Evolutionary conservation across 2,797 vertebrate species (phyloP), one percentile per base, ranked within the genome.

Genomic region (Tapirus indicus): DNA sequence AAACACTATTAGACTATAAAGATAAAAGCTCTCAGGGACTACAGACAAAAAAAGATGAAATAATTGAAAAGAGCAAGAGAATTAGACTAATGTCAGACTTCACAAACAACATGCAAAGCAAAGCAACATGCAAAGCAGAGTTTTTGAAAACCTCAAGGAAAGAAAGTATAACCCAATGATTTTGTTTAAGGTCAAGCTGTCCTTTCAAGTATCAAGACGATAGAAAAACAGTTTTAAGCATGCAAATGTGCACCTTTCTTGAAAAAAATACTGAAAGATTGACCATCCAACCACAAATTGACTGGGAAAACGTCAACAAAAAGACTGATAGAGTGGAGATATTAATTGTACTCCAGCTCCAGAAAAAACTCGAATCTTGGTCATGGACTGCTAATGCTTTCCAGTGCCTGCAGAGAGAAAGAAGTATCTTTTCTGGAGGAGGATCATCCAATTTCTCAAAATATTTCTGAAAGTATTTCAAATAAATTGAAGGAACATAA

Each of bases 161-260:
- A 56, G 21, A 91, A 82, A 88, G 20, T 68, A 6, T 69, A 80
- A 64, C 8, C 58, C 25, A 85, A 9, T 77, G 20, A 80, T 75
- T 79, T 91, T 71, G 77, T 38, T 56, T 89, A 58, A 85, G 71
- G 49, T 56, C 58, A 52, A 69, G 27, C 18, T 82, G 84, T 69
- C 20, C 78, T 92, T 72, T 68, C 35, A 80, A 62, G 41, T 80
- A 86, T 32, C 35, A 75, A 84, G 38, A 64, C 8, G 64, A 74
- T 66, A 47, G 74, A 80, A 89, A 75, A 96, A n/a, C 47, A 66
- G 25, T 87, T 94, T 74, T 69, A 60, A 47, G 17, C 54, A 87
- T 89, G 60, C 20, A 83, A 74, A 25, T 64, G 12, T 60, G 47
- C 80, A 14, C 13, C 14, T 75, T 79, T 85, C 35, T 77, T 88